A percentile compares a stretch with the other conserved stretches of the same genome.
Conservation (phyloP, 2,113 vertebrate species). For the Callaeas wilsoni region DNA sequence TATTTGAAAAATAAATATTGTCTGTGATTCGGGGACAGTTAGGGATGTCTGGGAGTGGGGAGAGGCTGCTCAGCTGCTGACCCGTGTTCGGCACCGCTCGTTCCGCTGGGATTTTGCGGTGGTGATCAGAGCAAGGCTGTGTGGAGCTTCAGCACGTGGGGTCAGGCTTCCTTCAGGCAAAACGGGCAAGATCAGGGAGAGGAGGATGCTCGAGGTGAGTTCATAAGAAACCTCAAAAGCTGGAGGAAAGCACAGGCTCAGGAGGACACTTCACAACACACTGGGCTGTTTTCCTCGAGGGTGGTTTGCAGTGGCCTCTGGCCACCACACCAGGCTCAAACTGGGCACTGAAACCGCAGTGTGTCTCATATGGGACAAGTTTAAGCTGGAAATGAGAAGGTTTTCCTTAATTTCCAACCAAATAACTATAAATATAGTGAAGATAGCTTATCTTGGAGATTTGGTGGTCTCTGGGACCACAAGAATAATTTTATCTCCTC, state of each 20-base stretch:
- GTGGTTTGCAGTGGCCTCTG: neutral
- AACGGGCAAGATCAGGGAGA: neutral
- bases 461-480: neutral
- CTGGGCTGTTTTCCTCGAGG: neutral
- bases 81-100: rapidly evolving
- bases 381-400: neutral
- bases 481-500: neutral
- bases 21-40: neutral
- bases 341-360: neutral
- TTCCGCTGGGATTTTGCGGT: rapidly evolving
- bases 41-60: neutral
- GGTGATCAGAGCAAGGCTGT: neutral
- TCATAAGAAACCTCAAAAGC: neutral
- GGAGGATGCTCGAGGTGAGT: neutral
- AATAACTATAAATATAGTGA: neutral
- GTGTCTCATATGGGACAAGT: neutral
- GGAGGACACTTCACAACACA: neutral
- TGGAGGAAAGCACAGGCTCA: neutral
- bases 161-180: neutral
- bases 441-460: neutral
- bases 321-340: neutral
- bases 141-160: rapidly evolving
- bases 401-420: neutral
- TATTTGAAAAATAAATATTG: neutral
- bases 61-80: neutral